phyloP scores from a whole-genome alignment of 2,113 vertebrate genomes.

The Capreolus pygargus region DNA sequence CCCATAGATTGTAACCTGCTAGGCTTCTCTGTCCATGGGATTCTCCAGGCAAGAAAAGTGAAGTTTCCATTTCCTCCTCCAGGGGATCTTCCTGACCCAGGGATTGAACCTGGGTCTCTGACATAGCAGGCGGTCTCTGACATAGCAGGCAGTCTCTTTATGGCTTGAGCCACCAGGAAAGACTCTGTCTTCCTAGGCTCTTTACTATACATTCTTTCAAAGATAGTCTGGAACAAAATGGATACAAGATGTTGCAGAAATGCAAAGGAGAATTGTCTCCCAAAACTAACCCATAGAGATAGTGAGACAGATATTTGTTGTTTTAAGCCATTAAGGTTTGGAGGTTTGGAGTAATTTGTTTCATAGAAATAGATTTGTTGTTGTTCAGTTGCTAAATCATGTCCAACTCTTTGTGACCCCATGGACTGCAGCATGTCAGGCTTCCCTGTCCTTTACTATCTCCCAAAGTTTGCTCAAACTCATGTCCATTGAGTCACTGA shows the following conservation, averaged over 20 bases:
- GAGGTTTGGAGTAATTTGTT: background rate
- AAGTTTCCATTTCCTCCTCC: background rate
- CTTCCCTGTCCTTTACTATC: no score
- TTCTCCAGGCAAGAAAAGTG: background rate
- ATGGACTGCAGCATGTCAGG: no score
- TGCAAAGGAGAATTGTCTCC: background rate
- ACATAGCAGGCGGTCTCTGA: background rate
- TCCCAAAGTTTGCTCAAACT: no score
- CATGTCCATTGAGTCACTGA: no score
- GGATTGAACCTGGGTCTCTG: background rate
- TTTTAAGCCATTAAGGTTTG: background rate
- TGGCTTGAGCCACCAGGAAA: background rate
- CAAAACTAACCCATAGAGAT: background rate
- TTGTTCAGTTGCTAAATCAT: background rate
- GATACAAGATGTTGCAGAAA: background rate
- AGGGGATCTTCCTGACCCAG: fast-evolving
- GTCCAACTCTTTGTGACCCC: background rate
- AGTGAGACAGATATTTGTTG: background rate
- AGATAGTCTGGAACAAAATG: background rate
- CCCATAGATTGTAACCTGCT: background rate
- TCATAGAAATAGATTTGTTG: background rate
- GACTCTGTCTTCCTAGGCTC: background rate
- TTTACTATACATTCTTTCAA: background rate
- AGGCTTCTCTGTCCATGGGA: background rate
- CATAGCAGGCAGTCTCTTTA: background rate